phyloP scores from a whole-genome alignment of 2,888 invertebrate species.

The Cosmopolites sordidus region DNA sequence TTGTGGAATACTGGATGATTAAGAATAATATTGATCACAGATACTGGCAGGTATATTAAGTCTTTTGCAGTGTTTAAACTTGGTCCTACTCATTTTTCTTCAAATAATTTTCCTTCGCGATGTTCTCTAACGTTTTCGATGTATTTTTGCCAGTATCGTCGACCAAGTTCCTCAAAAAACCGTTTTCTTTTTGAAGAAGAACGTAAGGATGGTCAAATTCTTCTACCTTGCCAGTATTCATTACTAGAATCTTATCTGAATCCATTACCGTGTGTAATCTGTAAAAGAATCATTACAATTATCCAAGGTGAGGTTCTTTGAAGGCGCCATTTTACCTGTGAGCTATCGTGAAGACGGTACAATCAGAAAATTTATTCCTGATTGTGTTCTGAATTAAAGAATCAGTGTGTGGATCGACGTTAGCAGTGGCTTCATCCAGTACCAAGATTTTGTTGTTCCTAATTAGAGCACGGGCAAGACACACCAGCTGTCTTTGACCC shows the following conservation, averaged over 20 bases:
- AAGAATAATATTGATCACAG: constrained; percentile 9
- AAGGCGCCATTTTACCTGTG: constrained; percentile 53
- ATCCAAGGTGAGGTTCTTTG: neutral
- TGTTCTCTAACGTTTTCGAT: constrained; percentile 34
- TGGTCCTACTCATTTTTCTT: constrained; percentile 21
- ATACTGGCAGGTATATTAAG: constrained; percentile 4
- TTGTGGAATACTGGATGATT: constrained; percentile 1
- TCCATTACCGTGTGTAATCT: constrained; percentile 80
- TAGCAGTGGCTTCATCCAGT: constrained; percentile 75
- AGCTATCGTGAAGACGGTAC: constrained; percentile 82
- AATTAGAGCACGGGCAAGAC: constrained; percentile 61
- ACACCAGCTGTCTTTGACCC: constrained; percentile 63
- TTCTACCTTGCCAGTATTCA: constrained; percentile 71
- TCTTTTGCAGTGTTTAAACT: neutral
- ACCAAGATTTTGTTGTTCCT: constrained; percentile 48
- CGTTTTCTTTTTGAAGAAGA: constrained; percentile 57
- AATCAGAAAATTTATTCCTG: constrained; percentile 66
- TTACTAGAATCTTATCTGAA: constrained; percentile 77
- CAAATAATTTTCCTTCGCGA: constrained; percentile 34
- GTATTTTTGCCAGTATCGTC: constrained; percentile 44
- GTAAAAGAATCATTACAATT: neutral
- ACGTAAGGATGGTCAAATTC: constrained; percentile 76
- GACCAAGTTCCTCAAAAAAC: constrained; percentile 63
- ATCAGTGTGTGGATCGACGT: constrained; percentile 78
- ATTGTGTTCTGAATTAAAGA: constrained; percentile 74